Base-by-base conservation (phyloP, 30 jellyfish, hydroid and myxozoan species). In the Cassiopea xamachana region DNA sequence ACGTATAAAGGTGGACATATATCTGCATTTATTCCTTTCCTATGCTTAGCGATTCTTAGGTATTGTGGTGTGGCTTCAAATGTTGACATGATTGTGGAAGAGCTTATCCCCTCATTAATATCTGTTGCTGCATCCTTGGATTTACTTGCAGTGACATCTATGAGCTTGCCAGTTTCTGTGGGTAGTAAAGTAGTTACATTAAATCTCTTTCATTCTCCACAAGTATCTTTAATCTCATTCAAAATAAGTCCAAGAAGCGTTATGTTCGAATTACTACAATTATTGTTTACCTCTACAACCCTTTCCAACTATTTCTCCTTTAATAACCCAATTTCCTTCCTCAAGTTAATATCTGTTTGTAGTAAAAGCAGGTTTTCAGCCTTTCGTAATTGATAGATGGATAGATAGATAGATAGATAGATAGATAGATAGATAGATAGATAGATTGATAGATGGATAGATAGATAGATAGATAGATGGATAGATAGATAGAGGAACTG, bases 21-120 rank as follows among this genome's bases (percentile, higher is more conserved):
- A 14, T 77, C 73, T 7, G 47, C 39, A 27, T 27, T 50, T 45
- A 39, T 27, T 10, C n/a, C 72, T 47, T 73, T 39, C 4, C 71
- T 46, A 10, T 77, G n/a, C 7, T 44, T 50, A 7, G 86, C 86
- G 47, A 77, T 0, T 10, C 19, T 1, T n/a, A 77, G 72, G 72
- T 1, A 50, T 46, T 77, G 86, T 50, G 86, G 86, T 3, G 47
- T 77, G 15, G 73, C 0, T 50, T 73, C 86, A 3, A 77, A 60
- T 44, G 72, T 46, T 44, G 86, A 47, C 69, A 77, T 77, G 72
- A 10, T 18, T 2, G 86, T 7, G 9, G 86, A 77, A 50, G 39
- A 14, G 73, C 19, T 0, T 9, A 77, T 77, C 10, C 18, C 17
- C 2, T 77, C 72, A 16, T 46, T 47, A 46, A 77, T 77, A 6